Evolutionary conservation across 2,113 vertebrate species (phyloP).

Genomic region (Dendrocopos noguchii): DNA sequence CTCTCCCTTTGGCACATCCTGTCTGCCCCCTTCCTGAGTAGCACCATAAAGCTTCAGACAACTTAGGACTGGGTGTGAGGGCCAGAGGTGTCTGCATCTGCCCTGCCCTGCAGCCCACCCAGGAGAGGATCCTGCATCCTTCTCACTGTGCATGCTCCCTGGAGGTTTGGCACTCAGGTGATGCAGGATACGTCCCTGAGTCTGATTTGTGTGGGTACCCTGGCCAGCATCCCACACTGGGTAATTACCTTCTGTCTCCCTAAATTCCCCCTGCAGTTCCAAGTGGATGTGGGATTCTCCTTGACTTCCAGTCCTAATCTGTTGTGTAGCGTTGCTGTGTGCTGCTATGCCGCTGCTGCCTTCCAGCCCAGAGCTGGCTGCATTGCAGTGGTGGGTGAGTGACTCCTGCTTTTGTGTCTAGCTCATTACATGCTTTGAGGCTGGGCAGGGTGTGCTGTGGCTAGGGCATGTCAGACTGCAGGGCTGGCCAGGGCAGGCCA

Average conservation of each 20-base stretch:
- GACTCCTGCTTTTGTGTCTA: constrained; percentile 58
- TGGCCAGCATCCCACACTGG: neutral
- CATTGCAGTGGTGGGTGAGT: constrained; percentile 64
- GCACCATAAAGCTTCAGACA: neutral
- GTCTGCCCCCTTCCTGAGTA: neutral
- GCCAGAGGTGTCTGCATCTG: neutral
- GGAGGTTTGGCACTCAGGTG: neutral
- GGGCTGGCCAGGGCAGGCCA: neutral
- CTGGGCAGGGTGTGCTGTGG: neutral
- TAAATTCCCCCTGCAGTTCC: constrained; percentile 64
- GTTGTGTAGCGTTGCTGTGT: neutral
- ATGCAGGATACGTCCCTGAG: neutral
- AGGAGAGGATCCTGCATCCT: accelerated
- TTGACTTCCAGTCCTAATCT: constrained; percentile 58
- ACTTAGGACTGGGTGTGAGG: neutral
- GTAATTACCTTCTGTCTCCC: constrained; percentile 43
- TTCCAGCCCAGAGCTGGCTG: constrained; percentile 59
- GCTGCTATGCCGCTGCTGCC: constrained; percentile 39
- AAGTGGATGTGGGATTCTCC: constrained; percentile 61
- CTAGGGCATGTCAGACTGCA: constrained; percentile 6
- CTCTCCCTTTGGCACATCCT: neutral
- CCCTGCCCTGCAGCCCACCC: neutral
- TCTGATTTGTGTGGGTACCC: accelerated
- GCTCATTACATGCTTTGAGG: neutral
- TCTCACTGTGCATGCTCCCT: accelerated